phyloP scores from a whole-genome alignment of 2,888 invertebrate species.

The Trichogramma evanescens region DNA sequence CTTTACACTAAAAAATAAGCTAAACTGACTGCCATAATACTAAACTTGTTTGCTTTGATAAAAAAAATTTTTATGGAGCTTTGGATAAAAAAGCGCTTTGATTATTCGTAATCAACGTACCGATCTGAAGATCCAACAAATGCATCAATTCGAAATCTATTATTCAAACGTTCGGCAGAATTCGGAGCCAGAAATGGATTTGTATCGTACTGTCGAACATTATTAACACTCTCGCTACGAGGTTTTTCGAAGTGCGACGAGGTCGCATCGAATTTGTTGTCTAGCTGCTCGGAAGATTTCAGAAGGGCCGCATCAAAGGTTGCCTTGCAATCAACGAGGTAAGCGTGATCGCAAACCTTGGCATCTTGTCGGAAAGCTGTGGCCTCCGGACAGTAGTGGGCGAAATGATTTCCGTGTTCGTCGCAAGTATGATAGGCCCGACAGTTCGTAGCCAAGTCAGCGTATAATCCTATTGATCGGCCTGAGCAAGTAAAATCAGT shows the following conservation, averaged over 20 bases:
- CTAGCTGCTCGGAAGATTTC: not conserved
- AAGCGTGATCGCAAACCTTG: slow-evolving; percentile 40
- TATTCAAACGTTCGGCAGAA: slow-evolving; percentile 7
- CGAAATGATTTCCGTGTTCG: slow-evolving; percentile 41
- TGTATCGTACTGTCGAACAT: not conserved
- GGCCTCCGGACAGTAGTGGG: slow-evolving; percentile 38
- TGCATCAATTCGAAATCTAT: no score
- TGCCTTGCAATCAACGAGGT: slow-evolving; percentile 35
- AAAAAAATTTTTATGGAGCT: no score
- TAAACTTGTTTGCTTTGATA: no score
- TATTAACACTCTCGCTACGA: slow-evolving; percentile 8
- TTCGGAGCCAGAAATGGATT: slow-evolving; percentile 16
- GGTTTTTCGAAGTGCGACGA: slow-evolving; percentile 12
- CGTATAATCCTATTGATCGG: slow-evolving; percentile 36
- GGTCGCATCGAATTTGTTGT: slow-evolving; percentile 7
- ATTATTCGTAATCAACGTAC: no score
- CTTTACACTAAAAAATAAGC: no score
- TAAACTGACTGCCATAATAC: no score
- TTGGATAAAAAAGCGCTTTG: no score
- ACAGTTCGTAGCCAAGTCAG: slow-evolving; percentile 35
- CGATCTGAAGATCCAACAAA: no score
- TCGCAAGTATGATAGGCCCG: slow-evolving; percentile 40
- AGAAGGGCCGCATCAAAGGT: not conserved
- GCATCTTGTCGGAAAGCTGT: slow-evolving; percentile 42
- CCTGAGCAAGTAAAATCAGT: slow-evolving; percentile 35